phyloP scores from a whole-genome alignment of 2,888 invertebrate species.

The Electrophaes corylata region DNA sequence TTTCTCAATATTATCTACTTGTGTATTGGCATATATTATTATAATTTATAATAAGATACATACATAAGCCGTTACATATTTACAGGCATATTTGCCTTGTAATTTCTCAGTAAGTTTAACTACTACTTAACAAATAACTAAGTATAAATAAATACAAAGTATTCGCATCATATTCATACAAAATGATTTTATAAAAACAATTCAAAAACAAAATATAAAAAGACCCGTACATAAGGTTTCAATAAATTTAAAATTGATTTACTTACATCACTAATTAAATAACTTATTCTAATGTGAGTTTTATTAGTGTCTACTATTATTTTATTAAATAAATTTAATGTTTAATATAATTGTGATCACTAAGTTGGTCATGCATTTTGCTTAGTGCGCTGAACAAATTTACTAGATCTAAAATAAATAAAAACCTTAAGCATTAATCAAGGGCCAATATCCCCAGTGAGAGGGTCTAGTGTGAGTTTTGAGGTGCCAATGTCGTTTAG shows the following conservation, averaged over 20 bases:
- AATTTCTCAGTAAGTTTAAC: neutral
- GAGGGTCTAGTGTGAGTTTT: too few species aligned
- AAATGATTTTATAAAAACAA: neutral
- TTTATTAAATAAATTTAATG: neutral
- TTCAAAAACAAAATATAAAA: constrained; percentile 4
- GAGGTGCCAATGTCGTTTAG: too few species aligned
- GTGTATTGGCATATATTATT: constrained; percentile 21
- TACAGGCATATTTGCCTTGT: constrained; percentile 8
- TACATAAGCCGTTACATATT: constrained; percentile 28
- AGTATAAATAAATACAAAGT: neutral
- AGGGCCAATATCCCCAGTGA: too few species aligned
- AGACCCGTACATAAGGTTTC: constrained; percentile 20
- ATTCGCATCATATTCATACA: neutral
- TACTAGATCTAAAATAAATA: neutral
- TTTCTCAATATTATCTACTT: constrained; percentile 11
- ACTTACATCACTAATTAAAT: constrained; percentile 1
- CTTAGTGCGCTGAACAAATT: neutral
- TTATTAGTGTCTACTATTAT: constrained; percentile 8
- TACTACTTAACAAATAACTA: neutral
- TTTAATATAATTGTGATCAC: neutral
- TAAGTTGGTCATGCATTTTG: neutral
- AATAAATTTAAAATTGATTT: too few species aligned
- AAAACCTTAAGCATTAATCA: too few species aligned
- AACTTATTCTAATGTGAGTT: constrained; percentile 19
- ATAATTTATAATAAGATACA: constrained; percentile 2